A percentile compares a stretch with the other conserved stretches of the same genome.
phyloP scores from a whole-genome alignment of 2,797 vertebrate genomes.

The Megaceryle alcyon region DNA sequence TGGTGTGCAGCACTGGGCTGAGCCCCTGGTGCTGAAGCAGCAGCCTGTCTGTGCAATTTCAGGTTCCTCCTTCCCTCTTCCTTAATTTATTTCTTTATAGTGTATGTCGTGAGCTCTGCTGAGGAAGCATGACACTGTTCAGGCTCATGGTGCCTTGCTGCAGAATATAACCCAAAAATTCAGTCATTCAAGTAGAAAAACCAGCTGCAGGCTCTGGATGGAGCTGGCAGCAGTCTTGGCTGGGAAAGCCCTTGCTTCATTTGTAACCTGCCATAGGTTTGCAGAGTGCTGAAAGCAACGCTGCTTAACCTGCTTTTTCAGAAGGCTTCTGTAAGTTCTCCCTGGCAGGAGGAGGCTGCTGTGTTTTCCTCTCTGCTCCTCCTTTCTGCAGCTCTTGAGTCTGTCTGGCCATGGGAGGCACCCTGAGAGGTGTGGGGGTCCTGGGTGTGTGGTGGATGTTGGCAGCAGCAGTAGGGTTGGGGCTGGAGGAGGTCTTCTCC shows the following conservation, averaged over 20 bases:
- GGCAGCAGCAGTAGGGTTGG: neutral
- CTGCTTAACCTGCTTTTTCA: neutral
- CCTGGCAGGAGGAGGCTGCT: neutral
- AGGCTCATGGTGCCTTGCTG: neutral
- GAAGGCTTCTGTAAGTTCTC: neutral
- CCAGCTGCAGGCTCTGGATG: neutral
- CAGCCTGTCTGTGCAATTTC: neutral
- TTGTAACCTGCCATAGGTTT: neutral
- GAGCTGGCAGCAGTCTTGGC: neutral
- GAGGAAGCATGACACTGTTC: neutral
- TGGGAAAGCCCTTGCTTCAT: neutral
- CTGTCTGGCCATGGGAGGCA: neutral
- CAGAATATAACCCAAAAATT: neutral
- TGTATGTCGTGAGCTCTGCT: accelerated
- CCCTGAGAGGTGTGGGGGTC: neutral
- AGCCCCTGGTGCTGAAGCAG: neutral
- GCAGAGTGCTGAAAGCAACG: neutral
- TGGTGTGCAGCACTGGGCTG: neutral
- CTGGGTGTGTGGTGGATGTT: accelerated
- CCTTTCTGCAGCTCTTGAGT: neutral
- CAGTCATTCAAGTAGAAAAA: neutral
- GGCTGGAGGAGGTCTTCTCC: neutral
- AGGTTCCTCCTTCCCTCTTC: neutral
- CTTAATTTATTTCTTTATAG: neutral
- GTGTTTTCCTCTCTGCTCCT: neutral